phyloP scores from a whole-genome alignment of 1,140 invertebrate genomes.

The Drosophila nigromelanica region DNA sequence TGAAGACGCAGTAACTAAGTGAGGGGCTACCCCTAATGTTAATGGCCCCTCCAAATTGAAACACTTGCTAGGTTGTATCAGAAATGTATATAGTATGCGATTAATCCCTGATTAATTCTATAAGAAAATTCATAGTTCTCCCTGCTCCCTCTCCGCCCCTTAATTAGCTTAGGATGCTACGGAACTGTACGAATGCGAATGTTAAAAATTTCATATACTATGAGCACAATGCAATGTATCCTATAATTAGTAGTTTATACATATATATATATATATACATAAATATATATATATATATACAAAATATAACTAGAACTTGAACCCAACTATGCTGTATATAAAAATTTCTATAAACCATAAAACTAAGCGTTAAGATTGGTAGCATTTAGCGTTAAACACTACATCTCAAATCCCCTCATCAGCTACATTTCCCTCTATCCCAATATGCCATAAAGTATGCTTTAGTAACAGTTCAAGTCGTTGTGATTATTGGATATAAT shows the following conservation, averaged over 20 bases:
- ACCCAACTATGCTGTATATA: slow-evolving; percentile 41
- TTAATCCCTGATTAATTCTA: not conserved
- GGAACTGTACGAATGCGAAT: slow-evolving; percentile 58
- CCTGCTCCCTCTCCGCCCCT: not conserved
- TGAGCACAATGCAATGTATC: slow-evolving; percentile 82
- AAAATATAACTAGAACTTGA: slow-evolving; percentile 31
- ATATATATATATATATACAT: slow-evolving; percentile 16
- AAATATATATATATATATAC: slow-evolving; percentile 29
- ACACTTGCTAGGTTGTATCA: slow-evolving; percentile 76
- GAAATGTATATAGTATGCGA: slow-evolving; percentile 65
- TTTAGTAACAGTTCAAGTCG: slow-evolving; percentile 63
- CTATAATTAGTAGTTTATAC: slow-evolving; percentile 77
- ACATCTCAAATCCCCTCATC: slow-evolving; percentile 3
- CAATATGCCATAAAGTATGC: slow-evolving; percentile 47
- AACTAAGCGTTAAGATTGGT: slow-evolving; percentile 26
- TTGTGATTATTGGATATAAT: slow-evolving; percentile 64
- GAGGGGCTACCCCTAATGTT: slow-evolving; percentile 48
- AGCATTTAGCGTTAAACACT: slow-evolving; percentile 10
- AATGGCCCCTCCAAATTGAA: slow-evolving; percentile 41
- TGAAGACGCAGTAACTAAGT: slow-evolving; percentile 51
- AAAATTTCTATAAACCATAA: slow-evolving; percentile 5
- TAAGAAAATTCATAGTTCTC: slow-evolving; percentile 1
- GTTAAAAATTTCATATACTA: slow-evolving; percentile 74
- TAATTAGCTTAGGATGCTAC: slow-evolving; percentile 9
- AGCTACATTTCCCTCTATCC: not conserved